A percentile compares a stretch with the other conserved stretches of the same genome.
These are phyloP conservation scores for Clarias fuscus DNA, from an alignment of 2,797 vertebrate species.

Conservation along the genomic window DNA sequence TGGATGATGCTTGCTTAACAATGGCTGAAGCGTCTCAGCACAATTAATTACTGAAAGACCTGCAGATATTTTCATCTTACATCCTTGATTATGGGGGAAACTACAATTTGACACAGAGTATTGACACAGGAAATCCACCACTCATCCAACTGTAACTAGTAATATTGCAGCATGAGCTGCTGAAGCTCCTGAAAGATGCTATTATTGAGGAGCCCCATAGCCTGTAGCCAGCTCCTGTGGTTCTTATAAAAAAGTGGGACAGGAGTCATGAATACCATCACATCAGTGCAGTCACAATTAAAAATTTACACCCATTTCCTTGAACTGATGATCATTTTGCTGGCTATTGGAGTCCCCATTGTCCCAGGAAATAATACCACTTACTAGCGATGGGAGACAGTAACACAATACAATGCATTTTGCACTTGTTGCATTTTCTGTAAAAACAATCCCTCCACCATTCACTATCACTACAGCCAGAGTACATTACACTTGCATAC, in stretches of 20 bases:
- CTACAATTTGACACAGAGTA: neutral
- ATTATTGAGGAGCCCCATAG: neutral
- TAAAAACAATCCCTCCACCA: too few species aligned
- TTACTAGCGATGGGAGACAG: neutral
- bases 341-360: neutral
- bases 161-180: neutral
- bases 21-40: neutral
- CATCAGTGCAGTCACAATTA: neutral
- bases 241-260: too few species aligned
- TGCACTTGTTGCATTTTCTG: too few species aligned
- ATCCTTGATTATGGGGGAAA: neutral
- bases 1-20: neutral
- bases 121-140: conserved; percentile 1
- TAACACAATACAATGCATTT: too few species aligned
- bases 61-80: neutral
- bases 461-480: too few species aligned
- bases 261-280: neutral
- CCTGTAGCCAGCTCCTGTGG: neutral
- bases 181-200: neutral
- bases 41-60: neutral
- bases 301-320: neutral
- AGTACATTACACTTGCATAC: too few species aligned
- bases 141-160: neutral
- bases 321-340: neutral
- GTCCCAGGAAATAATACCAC: neutral